Evolutionary conservation across 2,888 invertebrate genomes (phyloP).

Genomic region (Augochlorella aurata): DNA sequence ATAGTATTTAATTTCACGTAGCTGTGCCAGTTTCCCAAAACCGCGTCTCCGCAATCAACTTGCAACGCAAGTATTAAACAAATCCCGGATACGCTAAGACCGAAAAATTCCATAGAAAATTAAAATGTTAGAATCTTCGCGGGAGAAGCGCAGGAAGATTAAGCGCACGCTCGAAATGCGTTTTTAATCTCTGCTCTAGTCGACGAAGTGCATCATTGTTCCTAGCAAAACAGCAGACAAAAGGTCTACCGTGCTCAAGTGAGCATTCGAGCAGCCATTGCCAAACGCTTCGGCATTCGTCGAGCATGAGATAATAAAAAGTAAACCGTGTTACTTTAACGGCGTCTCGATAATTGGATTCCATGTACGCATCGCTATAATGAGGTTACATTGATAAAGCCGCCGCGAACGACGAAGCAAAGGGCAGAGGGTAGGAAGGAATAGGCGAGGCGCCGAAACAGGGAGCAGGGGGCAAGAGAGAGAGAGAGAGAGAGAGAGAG

Average conservation of each 20-base stretch:
- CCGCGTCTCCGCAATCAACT: too few relatives aligned
- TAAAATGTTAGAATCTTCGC: too few relatives aligned
- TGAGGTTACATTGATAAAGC: constrained; percentile 76
- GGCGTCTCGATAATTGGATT: constrained; percentile 73
- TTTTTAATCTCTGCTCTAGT: too few relatives aligned
- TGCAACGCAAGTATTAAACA: too few relatives aligned
- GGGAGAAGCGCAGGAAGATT: too few relatives aligned
- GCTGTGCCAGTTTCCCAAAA: too few relatives aligned
- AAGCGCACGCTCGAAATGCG: background rate
- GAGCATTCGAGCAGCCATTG: background rate
- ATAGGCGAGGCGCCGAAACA: background rate
- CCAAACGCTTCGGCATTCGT: background rate
- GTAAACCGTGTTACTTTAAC: constrained; percentile 67
- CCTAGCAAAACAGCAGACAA: background rate
- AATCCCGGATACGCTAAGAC: too few relatives aligned
- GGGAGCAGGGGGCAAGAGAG: constrained; percentile 22
- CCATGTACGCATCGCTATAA: constrained; percentile 69
- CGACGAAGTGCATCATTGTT: background rate
- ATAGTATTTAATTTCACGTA: too few relatives aligned
- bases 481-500: constrained; percentile 15
- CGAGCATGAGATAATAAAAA: background rate
- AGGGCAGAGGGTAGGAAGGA: constrained; percentile 33
- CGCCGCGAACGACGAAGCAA: constrained; percentile 36
- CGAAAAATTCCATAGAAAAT: too few relatives aligned
- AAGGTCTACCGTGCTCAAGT: background rate